Conservation (phyloP, 1,140 invertebrate genomes). For the Bombus pyrosoma region DNA sequence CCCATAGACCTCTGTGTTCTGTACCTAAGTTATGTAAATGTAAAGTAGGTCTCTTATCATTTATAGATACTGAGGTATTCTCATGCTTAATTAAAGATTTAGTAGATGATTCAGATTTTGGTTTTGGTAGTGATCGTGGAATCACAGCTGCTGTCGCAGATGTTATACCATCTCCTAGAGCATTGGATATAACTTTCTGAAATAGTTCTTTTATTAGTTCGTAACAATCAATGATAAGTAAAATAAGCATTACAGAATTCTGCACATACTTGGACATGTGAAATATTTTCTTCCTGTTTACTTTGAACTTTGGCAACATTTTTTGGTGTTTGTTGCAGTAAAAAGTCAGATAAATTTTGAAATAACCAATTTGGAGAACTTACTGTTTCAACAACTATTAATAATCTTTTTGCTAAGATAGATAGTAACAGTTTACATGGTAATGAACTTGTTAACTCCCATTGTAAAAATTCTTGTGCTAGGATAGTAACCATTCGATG, state of each 20-base stretch:
- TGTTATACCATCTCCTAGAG: conserved; percentile 72
- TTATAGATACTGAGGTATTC: conserved; percentile 22
- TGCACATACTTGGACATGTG: background rate
- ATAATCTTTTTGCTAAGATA: conserved; percentile 84
- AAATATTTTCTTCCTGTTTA: conserved; percentile 40
- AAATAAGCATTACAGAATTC: background rate
- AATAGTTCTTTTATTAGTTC: conserved; percentile 19
- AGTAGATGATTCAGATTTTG: conserved; percentile 31
- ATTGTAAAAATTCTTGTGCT: conserved; percentile 85
- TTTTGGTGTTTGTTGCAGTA: conserved; percentile 58
- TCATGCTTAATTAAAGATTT: conserved; percentile 32
- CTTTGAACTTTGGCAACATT: conserved; percentile 12
- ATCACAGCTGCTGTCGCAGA: conserved; percentile 77
- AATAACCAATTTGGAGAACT: conserved; percentile 74
- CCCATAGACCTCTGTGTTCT: conserved; percentile 76
- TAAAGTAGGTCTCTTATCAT: conserved; percentile 61
- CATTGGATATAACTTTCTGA: conserved; percentile 68
- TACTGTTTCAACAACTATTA: conserved; percentile 72
- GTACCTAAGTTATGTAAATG: conserved; percentile 71
- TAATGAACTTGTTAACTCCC: conserved; percentile 86
- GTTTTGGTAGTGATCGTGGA: conserved; percentile 71
- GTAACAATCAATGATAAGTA: background rate
- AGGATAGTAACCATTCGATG: conserved; percentile 83
- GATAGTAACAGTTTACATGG: conserved; percentile 85
- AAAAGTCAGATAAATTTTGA: conserved; percentile 54